Percentiles rank a stretch among this genome's conserved stretches.
These are phyloP conservation scores for Ispidina lecontei DNA, from an alignment of 2,797 vertebrate genomes.

Conservation along the genomic window DNA sequence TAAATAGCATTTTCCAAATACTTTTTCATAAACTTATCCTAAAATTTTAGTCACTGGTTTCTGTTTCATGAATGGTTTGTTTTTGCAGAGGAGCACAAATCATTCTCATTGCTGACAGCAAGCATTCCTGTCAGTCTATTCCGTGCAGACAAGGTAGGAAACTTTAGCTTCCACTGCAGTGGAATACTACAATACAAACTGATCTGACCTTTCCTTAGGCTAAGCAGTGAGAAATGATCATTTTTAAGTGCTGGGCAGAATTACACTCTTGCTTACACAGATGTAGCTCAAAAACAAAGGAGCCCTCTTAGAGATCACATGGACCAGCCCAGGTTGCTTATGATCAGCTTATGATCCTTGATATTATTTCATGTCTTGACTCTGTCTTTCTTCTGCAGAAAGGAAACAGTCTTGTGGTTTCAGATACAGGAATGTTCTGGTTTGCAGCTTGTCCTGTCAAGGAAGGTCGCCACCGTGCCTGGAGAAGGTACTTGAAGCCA, in stretches of 20 bases:
- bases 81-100: not conserved
- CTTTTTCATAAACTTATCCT: not conserved
- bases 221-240: not conserved
- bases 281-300: constrained; percentile 21
- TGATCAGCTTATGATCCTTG: constrained; percentile 62
- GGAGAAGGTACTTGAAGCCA: not conserved
- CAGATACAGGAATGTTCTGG: not conserved
- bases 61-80: not conserved
- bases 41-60: not conserved
- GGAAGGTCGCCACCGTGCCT: not conserved
- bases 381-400: not conserved
- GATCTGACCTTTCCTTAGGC: not conserved
- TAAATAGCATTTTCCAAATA: not conserved
- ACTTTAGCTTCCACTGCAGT: not conserved
- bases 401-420: constrained; percentile 30
- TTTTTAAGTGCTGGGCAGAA: not conserved
- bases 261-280: not conserved
- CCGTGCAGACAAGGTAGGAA: not conserved
- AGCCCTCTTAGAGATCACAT: constrained; percentile 57
- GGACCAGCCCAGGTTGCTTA: constrained; percentile 55
- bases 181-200: not conserved
- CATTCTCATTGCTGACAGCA: not conserved
- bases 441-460: not conserved
- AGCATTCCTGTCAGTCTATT: not conserved
- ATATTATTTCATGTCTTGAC: not conserved